Base-by-base conservation (phyloP, 2,888 invertebrate species). In the Theretra japonica region DNA sequence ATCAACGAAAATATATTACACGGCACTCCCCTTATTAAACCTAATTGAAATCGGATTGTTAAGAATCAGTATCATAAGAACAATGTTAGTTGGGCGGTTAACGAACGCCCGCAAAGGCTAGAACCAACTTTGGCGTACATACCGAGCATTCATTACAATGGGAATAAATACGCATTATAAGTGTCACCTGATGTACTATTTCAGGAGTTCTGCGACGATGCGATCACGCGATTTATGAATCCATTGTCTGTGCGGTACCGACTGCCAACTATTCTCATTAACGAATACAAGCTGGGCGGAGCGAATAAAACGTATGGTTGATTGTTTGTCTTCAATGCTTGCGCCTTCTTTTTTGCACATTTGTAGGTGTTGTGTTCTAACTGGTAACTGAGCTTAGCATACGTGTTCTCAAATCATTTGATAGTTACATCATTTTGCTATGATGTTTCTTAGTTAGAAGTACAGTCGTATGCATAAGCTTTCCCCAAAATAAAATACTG, bases 211-310 rank as follows among this genome's bases (percentile, higher is more conserved):
- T 85, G 86, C 84, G 77, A 79, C 84, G 89, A 90, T 91, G 88
- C 87, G 84, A 89, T 90, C 89, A 85, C 79, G 83, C 83, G 84
- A 91, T 91, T 91, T 91, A 92, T 90, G 88, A 88, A 88, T 81
- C 89, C 88, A 91, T 92, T 92, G 91, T 91, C 85, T 86, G 83
- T 77, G 73, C 77, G 62, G 78, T 76, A 75, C 78, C 75, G 69
- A 59, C 41, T 69, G 73, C 74, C 76, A 84, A 88, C 87, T 88
- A 86, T 87, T 88, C 90, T 90, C 90, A 90, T 90, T 91, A 90
- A 86, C 86, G 86, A 84, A 85, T 82, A 77, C 79, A 80, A 82
- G 82, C 80, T 81, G 75, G 82, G 75, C 79, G 75, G 80, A 82
- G 77, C 81, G 75, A 71, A 77, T 82, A 78, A 53, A 81, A 82